These are phyloP conservation scores for Spea multiplicata DNA, from an alignment of 2,113 vertebrate species.

Conservation along the genomic window DNA sequence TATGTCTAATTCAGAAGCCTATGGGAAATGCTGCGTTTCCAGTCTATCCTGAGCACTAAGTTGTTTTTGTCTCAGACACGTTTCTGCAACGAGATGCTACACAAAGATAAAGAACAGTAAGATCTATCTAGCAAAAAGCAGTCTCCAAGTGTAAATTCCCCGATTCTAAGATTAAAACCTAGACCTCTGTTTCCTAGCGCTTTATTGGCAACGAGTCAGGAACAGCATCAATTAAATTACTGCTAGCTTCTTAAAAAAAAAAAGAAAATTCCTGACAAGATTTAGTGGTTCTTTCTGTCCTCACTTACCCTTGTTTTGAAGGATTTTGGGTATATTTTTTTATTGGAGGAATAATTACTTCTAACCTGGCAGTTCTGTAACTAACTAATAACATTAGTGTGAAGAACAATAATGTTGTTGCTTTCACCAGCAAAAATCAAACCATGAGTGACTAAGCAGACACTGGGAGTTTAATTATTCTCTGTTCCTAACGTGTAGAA, in stretches of 20 bases:
- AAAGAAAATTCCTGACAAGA: constrained; percentile 30
- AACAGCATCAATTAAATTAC: constrained; percentile 46
- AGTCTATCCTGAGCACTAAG: constrained; percentile 14
- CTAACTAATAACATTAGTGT: constrained; percentile 36
- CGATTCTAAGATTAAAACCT: constrained; percentile 35
- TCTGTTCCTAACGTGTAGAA: constrained; percentile 10
- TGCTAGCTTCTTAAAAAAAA: constrained; percentile 21
- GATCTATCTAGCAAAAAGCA: constrained; percentile 1
- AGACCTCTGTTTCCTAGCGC: constrained; percentile 1
- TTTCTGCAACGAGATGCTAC: constrained; percentile 22
- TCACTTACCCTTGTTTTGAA: constrained; percentile 22
- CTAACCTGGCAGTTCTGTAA: constrained; percentile 29
- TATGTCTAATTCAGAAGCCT: too few species aligned
- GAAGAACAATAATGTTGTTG: background rate
- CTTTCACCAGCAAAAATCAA: constrained; percentile 14
- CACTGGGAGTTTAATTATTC: constrained; percentile 33
- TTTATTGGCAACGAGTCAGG: constrained; percentile 20
- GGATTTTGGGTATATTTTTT: constrained; percentile 38
- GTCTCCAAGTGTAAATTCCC: background rate
- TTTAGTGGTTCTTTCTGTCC: constrained; percentile 36
- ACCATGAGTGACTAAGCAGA: constrained; percentile 41
- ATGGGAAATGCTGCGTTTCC: background rate
- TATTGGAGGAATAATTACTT: constrained; percentile 41
- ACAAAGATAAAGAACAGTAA: constrained; percentile 15
- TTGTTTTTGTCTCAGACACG: constrained; percentile 11